Base-by-base conservation (phyloP, 2,888 invertebrate species). In the Phortica okadai region DNA sequence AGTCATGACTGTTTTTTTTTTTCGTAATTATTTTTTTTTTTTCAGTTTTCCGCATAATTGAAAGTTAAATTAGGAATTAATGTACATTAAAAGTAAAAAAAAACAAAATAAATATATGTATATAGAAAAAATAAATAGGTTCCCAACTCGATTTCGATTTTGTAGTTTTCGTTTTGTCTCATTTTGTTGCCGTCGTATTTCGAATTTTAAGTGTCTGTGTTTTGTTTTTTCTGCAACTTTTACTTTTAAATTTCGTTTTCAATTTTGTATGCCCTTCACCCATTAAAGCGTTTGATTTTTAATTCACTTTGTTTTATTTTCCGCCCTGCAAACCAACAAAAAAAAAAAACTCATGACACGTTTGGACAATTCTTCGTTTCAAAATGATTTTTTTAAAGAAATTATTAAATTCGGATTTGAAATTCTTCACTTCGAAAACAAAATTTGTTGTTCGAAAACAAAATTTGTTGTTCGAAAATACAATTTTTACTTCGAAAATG, bases 61-160 rank as follows among this genome's bases (percentile, higher is more conserved):
- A 70, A 75, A 75, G 75, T 75, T 56, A 67, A 75, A 56, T 75
- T 69, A 69, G 64, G 41, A 33, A 25, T 33, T 64, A 33, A 64
- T 64, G 41, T 14, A 67, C 44, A 74, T 44, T 42, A 62, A 74
- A 74, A 62, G 45, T 10, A 16, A 67, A 16, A 33, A 33, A 33
- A 33, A n/a, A n/a, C n/a, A n/a, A 33, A 33, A 33, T 33, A 33
- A 33, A 3, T 50, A 50, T 6, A 50, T 50, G 14, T 50, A 50
- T 45, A 45, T 50, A 50, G 2, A 50, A 50, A 6, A 50, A 14
- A n/a, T n/a, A n/a, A 14, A 50, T 14, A 8, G 2, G 14, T 14
- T 50, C 50, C 50, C 10, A 50, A 8, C 50, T 14, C 50, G 14
- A 50, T 3, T 50, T 50, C 50, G 10, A 50, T 50, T 72, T 76